Evolutionary conservation across 1,140 invertebrate species (phyloP).

Genomic region (Sogatella furcifera): DNA sequence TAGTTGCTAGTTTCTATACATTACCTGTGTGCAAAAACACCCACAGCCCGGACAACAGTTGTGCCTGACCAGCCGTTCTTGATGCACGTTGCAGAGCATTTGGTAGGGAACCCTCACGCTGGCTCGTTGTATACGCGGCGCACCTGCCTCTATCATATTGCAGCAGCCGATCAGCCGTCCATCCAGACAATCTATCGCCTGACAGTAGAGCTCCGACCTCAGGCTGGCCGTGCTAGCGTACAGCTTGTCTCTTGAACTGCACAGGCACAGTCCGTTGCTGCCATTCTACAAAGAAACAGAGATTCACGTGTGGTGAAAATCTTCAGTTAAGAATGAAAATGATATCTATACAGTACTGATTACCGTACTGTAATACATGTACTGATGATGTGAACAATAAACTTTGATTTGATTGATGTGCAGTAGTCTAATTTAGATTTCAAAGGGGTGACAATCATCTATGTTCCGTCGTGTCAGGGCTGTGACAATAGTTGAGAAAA

Average conservation of each 20-base stretch:
- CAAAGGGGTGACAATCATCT: no score
- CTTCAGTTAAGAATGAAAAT: background rate
- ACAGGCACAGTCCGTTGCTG: constrained; percentile 35
- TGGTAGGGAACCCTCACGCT: constrained; percentile 71
- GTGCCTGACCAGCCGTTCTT: constrained; percentile 61
- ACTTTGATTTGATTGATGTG: no score
- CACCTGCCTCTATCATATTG: constrained; percentile 50
- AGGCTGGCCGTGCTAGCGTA: constrained; percentile 34
- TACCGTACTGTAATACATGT: no score
- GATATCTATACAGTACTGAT: no score
- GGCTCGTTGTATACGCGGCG: constrained; percentile 49
- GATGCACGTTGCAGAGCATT: constrained; percentile 72
- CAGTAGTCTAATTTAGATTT: no score
- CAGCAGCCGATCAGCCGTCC: constrained; percentile 68
- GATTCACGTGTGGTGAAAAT: background rate
- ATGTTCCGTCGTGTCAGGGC: no score
- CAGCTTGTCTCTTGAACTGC: constrained; percentile 35
- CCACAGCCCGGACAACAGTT: constrained; percentile 87
- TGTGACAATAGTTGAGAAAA: no score
- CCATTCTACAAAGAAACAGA: constrained; percentile 25
- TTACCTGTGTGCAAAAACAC: constrained; percentile 80
- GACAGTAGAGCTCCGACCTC: constrained; percentile 40
- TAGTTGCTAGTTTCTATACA: no score
- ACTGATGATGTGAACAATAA: no score
- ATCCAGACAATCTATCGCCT: constrained; percentile 70